Evolutionary conservation across 2,797 vertebrate species (phyloP), one percentile per base, ranked within the genome.

Genomic region (Myiotriccus ornatus): DNA sequence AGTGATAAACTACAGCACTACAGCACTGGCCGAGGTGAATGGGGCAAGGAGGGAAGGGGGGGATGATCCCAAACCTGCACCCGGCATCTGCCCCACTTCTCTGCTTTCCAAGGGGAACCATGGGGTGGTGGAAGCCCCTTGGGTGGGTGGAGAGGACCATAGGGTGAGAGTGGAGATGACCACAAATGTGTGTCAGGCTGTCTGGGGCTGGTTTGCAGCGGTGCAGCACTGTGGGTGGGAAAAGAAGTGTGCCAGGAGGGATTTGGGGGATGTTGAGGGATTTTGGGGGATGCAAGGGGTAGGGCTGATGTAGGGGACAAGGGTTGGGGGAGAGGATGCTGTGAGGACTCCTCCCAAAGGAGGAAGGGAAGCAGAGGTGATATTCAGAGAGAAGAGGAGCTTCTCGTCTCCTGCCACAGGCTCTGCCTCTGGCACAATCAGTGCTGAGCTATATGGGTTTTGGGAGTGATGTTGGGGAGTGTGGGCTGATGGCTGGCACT

Each of bases 1-100:
- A 99, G 99, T 7, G 99, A 99, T 84, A 99, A 99, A 90, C 93
- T 99, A 44, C 99, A 99, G 87, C 99, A 99, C 96, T 99, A 99
- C 98, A 99, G 99, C 98, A 99, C 99, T 0, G 99, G 99, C 89
- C 96, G 99, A 98, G 99, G 99, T 99, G 96, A 99, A 99, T 62
- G n/a, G 49, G 39, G 56, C 43, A 46, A 71, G 60, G 8, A 0
- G 12, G 57, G 35, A 56, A 67, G 0, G 7, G 34, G 56, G 41
- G 24, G 30, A 39, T 0, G 0, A 57, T 74, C 60, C 62, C 56
- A 14, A 63, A 76, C 69, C 73, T 57, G 23, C 55, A 52, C 23
- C 30, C 0, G 0, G 11, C 2, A 0, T 4, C 27, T 37, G 37
- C n/a, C 32, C 28, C 18, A 0, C 60, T 68, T 17, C 14, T 53